Evolutionary conservation across 30 jellyfish, hydroid and myxozoan genomes (phyloP).

Genomic region (Hydractinia symbiolongicarpus): DNA sequence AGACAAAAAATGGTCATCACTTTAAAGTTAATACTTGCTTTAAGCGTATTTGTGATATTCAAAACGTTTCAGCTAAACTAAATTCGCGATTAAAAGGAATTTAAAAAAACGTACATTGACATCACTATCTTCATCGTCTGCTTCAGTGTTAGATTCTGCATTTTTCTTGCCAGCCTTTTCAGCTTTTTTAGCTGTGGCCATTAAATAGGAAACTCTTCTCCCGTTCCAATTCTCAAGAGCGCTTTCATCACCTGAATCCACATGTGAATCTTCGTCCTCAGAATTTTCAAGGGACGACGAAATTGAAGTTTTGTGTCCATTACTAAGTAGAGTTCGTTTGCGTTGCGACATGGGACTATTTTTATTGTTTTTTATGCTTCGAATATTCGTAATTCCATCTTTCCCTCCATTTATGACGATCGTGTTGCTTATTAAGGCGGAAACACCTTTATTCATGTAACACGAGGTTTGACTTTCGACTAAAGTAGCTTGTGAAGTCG

Average conservation of each 20-base stretch:
- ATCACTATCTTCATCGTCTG: conserved; percentile 98
- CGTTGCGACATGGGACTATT: background rate
- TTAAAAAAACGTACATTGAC: conserved; percentile 1
- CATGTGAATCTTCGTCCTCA: conserved; percentile 40
- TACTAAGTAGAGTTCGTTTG: background rate
- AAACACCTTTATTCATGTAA: background rate
- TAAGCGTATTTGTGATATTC: too few relatives aligned
- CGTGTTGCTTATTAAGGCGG: conserved; percentile 1
- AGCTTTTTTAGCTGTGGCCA: conserved; percentile 59
- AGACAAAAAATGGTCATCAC: too few relatives aligned
- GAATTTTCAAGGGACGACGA: conserved; percentile 37
- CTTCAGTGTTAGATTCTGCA: conserved; percentile 31
- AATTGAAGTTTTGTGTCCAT: conserved; percentile 32
- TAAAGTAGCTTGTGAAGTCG: conserved; percentile 90
- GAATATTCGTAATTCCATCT: background rate
- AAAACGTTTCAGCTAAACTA: too few relatives aligned
- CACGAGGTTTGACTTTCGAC: conserved; percentile 50
- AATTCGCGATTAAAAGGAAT: too few relatives aligned
- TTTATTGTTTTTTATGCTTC: background rate
- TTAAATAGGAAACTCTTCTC: conserved; percentile 76
- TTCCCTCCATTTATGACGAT: conserved; percentile 15
- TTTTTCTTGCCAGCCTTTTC: conserved; percentile 20
- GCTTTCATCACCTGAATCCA: conserved; percentile 25
- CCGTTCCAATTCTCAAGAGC: conserved; percentile 51
- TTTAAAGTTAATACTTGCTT: too few relatives aligned